Conservation (phyloP, 2,797 vertebrate species). For the Otus scops region DNA sequence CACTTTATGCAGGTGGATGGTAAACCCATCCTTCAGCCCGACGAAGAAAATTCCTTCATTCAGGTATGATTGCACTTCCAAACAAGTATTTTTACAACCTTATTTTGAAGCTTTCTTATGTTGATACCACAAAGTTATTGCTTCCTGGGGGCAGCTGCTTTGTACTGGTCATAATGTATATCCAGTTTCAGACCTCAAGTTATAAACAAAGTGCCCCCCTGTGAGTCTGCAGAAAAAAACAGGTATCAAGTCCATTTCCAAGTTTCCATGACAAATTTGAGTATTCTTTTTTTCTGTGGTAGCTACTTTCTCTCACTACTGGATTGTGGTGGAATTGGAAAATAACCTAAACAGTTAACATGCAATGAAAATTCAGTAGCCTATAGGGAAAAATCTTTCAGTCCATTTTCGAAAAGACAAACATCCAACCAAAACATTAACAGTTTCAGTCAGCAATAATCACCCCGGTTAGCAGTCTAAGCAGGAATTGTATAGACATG, state of each 20-base stretch:
- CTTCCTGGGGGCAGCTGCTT: not conserved
- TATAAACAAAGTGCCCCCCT: not conserved
- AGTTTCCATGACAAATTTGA: not conserved
- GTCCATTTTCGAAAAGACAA: conserved; percentile 48
- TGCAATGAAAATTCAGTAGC: conserved; percentile 61
- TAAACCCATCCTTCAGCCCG: conserved; percentile 56
- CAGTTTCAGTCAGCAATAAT: conserved; percentile 59
- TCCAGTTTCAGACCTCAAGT: not conserved
- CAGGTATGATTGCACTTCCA: not conserved
- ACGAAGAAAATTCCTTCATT: conserved; percentile 32
- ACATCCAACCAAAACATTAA: conserved; percentile 62
- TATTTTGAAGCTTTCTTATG: not conserved
- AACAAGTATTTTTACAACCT: not conserved
- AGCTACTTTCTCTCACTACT: not conserved
- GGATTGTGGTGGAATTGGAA: not conserved
- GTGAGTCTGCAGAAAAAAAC: not conserved
- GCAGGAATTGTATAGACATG: not conserved
- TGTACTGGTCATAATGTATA: not conserved
- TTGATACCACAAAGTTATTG: not conserved
- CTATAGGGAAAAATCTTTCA: conserved; percentile 47
- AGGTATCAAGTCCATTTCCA: not conserved
- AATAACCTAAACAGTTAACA: conserved; percentile 34
- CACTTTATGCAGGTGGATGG: conserved; percentile 69
- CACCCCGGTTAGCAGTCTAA: conserved; percentile 50
- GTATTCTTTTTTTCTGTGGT: not conserved